phyloP scores from a whole-genome alignment of 2,113 vertebrate genomes.

The Elachura formosa region DNA sequence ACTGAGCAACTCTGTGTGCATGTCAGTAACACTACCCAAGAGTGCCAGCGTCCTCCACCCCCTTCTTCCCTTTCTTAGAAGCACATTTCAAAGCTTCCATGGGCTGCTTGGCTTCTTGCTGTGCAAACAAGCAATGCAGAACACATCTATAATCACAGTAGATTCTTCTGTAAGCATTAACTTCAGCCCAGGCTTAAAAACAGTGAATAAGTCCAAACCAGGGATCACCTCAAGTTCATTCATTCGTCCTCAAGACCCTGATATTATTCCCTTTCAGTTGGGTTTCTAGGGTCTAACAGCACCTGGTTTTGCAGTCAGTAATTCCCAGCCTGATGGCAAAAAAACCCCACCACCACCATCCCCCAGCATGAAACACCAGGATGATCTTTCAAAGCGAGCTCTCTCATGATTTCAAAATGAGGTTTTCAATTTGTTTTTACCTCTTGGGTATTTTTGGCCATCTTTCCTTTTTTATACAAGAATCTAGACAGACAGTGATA shows the following conservation, averaged over 20 bases:
- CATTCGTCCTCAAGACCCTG: background rate
- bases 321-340: background rate
- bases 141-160: background rate
- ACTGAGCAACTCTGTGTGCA: background rate
- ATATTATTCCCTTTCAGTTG: background rate
- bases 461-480: background rate
- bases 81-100: background rate
- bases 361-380: background rate
- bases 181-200: background rate
- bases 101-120: background rate
- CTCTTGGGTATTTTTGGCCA: background rate
- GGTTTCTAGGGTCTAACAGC: background rate
- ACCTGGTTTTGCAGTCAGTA: background rate
- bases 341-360: background rate
- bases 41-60: background rate
- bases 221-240: background rate
- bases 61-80: background rate
- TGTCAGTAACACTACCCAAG: background rate
- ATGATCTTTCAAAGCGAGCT: background rate
- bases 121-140: background rate
- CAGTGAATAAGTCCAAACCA: background rate
- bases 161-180: background rate
- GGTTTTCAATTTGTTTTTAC: background rate
- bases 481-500: background rate
- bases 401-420: background rate